These are phyloP conservation scores for Ursus arctos DNA, from an alignment of 2,113 vertebrate genomes.

Conservation along the genomic window DNA sequence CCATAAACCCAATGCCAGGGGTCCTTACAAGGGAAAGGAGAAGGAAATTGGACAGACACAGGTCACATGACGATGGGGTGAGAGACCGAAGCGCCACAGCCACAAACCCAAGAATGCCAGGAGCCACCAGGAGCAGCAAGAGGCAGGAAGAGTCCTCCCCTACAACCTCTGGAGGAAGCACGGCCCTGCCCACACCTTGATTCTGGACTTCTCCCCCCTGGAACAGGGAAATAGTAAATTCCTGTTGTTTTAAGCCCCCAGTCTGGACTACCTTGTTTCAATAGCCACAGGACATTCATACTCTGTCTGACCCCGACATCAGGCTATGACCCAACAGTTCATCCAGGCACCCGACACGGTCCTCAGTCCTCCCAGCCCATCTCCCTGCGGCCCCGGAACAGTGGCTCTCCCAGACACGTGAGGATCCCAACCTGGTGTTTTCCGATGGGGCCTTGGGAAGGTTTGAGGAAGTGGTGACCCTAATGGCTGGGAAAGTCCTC, in stretches of 20 bases:
- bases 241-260: too few species aligned
- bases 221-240: neutral
- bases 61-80: neutral
- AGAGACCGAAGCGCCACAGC: rapidly evolving
- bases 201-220: neutral
- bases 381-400: neutral
- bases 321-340: neutral
- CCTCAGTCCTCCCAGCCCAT: neutral
- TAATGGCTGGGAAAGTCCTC: conserved; percentile 73
- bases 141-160: neutral
- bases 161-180: rapidly evolving
- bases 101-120: neutral
- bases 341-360: rapidly evolving
- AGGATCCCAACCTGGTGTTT: conserved; percentile 64
- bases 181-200: neutral
- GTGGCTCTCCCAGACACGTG: neutral
- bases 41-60: neutral
- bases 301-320: too few species aligned
- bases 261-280: neutral
- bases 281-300: neutral
- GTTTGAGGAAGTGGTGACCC: conserved; percentile 66
- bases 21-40: neutral
- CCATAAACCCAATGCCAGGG: neutral
- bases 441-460: neutral
- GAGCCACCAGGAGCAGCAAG: neutral